Evolutionary conservation across 2,113 vertebrate species (phyloP).

Genomic region (Manacus vitellinus): DNA sequence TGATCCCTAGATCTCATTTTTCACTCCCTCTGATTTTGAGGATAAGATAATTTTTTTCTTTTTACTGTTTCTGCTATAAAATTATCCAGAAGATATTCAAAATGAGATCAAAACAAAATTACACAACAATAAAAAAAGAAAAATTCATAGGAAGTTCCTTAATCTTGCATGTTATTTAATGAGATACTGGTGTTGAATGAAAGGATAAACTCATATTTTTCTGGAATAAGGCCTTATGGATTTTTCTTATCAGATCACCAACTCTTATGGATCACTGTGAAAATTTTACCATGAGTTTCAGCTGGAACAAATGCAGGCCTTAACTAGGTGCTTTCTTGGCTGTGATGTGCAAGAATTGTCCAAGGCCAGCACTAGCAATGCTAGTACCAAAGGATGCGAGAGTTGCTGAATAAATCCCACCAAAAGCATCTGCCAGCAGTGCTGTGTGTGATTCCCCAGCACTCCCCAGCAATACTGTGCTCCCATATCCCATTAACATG

Average conservation of each 20-base stretch:
- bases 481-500: background rate
- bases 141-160: background rate
- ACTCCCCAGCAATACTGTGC: background rate
- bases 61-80: background rate
- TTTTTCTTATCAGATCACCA: background rate
- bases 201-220: background rate
- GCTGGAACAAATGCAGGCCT: background rate
- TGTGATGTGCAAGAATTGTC: background rate
- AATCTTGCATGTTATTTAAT: background rate
- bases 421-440: background rate
- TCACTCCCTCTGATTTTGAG: background rate
- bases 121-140: background rate
- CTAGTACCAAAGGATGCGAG: background rate
- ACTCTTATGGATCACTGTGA: background rate
- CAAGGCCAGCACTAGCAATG: background rate
- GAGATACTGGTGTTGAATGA: background rate
- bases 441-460: background rate
- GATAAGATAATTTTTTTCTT: background rate
- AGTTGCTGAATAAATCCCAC: background rate
- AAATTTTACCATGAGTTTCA: background rate
- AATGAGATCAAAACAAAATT: background rate
- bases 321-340: background rate
- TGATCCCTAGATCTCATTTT: conserved; percentile 24
- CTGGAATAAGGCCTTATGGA: background rate
- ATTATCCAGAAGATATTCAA: background rate